These are phyloP conservation scores for Prunella himalayana DNA, from an alignment of 2,113 vertebrate species.

Conservation along the genomic window DNA sequence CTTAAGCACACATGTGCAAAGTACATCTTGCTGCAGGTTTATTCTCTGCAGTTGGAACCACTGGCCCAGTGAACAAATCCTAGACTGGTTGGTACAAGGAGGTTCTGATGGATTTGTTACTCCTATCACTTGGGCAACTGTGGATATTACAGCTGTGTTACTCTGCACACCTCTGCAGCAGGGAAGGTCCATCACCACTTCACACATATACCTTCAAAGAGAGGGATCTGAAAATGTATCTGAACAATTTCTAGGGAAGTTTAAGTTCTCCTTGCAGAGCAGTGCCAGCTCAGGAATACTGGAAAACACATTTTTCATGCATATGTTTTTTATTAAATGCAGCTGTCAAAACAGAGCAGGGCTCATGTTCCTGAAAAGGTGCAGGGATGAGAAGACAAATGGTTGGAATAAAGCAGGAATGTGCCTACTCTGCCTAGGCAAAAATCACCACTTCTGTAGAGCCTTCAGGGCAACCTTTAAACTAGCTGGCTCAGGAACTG, in stretches of 20 bases:
- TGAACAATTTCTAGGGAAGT: background rate
- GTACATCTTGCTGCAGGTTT: background rate
- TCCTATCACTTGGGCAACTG: background rate
- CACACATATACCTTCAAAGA: background rate
- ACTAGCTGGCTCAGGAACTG: background rate
- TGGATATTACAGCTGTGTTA: background rate
- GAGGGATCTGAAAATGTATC: background rate
- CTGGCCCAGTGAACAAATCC: background rate
- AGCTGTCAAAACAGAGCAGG: slow-evolving; percentile 36
- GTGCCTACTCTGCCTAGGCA: background rate
- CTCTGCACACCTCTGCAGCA: background rate
- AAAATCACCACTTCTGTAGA: background rate
- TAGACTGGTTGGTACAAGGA: background rate
- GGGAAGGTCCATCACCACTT: background rate
- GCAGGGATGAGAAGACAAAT: slow-evolving; percentile 23
- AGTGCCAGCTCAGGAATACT: background rate
- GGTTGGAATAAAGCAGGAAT: background rate
- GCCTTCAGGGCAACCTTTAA: background rate
- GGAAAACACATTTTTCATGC: slow-evolving; percentile 27
- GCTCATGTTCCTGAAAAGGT: slow-evolving; percentile 26
- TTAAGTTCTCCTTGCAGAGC: background rate
- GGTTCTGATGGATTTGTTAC: background rate
- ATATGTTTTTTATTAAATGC: slow-evolving; percentile 40
- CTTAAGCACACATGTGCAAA: background rate
- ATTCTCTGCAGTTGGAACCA: background rate